phyloP scores from a whole-genome alignment of 2,113 vertebrate species.

The Columbina picui region DNA sequence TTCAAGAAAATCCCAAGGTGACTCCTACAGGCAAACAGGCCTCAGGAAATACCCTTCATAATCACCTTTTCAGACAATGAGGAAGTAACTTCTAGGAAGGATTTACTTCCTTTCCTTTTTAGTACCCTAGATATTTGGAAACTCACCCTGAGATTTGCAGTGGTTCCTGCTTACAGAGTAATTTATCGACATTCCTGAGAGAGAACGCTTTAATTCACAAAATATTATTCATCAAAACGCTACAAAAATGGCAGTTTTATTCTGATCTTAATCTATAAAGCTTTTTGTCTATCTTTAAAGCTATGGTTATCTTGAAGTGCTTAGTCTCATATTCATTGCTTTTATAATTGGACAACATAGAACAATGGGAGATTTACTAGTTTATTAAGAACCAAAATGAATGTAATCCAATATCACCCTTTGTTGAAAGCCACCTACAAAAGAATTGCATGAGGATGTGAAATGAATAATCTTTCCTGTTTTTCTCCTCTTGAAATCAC shows the following conservation, averaged over 20 bases:
- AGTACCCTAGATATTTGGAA: not conserved
- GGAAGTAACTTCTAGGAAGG: not conserved
- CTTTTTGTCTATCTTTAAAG: conserved; percentile 71
- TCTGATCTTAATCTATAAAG: conserved; percentile 72
- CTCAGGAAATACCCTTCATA: not conserved
- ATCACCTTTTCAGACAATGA: not conserved
- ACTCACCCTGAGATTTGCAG: conserved; percentile 10
- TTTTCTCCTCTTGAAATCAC: conserved; percentile 65
- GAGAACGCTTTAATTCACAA: conserved; percentile 35
- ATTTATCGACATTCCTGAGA: conserved; percentile 56
- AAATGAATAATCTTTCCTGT: conserved; percentile 69
- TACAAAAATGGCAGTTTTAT: conserved; percentile 64
- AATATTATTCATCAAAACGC: conserved; percentile 54
- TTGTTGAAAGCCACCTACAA: conserved; percentile 73
- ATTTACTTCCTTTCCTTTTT: not conserved
- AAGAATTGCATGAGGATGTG: conserved; percentile 70
- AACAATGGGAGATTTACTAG: conserved; percentile 76
- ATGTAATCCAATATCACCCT: conserved; percentile 71
- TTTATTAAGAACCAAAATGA: conserved; percentile 76
- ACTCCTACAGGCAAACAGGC: not conserved
- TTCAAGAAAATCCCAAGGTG: not conserved
- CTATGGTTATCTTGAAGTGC: conserved; percentile 74
- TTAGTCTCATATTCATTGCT: conserved; percentile 73
- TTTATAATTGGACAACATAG: conserved; percentile 75
- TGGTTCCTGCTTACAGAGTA: not conserved